A percentile compares a stretch with the other conserved stretches of the same genome.
phyloP scores from a whole-genome alignment of 2,888 invertebrate genomes.

The Arctia plantaginis region DNA sequence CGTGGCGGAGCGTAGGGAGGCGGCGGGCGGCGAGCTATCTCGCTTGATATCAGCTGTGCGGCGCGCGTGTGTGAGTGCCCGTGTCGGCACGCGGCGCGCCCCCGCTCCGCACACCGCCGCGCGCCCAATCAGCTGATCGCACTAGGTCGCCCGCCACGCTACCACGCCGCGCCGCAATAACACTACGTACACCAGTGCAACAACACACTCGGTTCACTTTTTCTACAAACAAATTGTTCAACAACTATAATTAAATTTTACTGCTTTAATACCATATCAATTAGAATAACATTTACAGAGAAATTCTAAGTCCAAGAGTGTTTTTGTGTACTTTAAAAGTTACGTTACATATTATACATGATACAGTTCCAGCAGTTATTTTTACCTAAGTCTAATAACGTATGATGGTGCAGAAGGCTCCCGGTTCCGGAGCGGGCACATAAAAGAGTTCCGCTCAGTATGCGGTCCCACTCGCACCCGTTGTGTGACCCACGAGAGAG shows the following conservation, averaged over 20 bases:
- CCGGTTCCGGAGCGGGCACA: conserved; percentile 70
- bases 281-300: neutral
- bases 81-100: conserved; percentile 54
- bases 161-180: conserved; percentile 26
- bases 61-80: conserved; percentile 48
- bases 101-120: conserved; percentile 54
- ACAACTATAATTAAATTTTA: neutral
- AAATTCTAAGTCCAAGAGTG: neutral
- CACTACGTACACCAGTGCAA: conserved; percentile 23
- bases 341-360: neutral
- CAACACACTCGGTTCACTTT: conserved; percentile 9
- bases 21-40: conserved; percentile 45
- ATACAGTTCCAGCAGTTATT: conserved; percentile 40
- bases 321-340: neutral
- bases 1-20: conserved; percentile 11
- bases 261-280: neutral
- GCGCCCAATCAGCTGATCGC: conserved; percentile 82
- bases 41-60: conserved; percentile 62
- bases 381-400: conserved; percentile 53
- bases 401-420: conserved; percentile 73
- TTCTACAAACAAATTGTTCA: neutral
- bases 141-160: conserved; percentile 64
- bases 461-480: conserved; percentile 58
- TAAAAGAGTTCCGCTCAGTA: conserved; percentile 74
- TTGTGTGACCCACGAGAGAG: conserved; percentile 27